Percentiles rank a stretch among this genome's conserved stretches.
These are phyloP conservation scores for Phylloscopus trochiloides DNA, from an alignment of 2,113 vertebrate species.

Conservation along the genomic window DNA sequence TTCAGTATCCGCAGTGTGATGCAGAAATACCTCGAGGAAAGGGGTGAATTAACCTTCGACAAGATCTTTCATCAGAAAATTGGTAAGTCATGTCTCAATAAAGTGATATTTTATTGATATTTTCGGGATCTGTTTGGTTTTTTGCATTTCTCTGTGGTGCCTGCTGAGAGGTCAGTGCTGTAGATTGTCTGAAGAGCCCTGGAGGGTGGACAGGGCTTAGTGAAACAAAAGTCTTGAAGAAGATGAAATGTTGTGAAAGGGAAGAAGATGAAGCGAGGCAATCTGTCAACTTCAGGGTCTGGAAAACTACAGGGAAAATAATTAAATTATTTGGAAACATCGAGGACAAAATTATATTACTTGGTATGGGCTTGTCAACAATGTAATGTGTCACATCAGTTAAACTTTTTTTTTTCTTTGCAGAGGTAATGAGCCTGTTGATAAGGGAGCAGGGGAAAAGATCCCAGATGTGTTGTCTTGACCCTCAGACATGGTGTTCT, in stretches of 20 bases:
- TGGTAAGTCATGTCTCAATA: conserved; percentile 77
- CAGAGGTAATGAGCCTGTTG: background rate
- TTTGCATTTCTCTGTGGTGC: background rate
- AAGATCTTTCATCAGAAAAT: conserved; percentile 99
- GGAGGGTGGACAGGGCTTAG: background rate
- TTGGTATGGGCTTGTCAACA: conserved; percentile 50
- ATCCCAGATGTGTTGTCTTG: background rate
- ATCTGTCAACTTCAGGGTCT: conserved; percentile 26
- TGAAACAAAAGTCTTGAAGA: background rate
- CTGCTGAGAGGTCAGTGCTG: background rate
- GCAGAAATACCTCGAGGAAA: conserved; percentile 96
- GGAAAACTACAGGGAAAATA: conserved; percentile 54
- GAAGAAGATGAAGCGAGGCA: background rate
- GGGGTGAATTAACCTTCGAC: conserved; percentile 93
- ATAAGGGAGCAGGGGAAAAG: background rate
- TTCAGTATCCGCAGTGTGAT: conserved; percentile 96
- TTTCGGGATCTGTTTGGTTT: background rate
- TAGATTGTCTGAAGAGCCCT: background rate
- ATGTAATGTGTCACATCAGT: conserved; percentile 38
- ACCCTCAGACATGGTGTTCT: background rate
- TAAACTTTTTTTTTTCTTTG: background rate
- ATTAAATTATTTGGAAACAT: conserved; percentile 50
- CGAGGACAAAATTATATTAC: conserved; percentile 43
- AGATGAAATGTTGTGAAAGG: background rate
- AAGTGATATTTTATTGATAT: background rate